Conservation (phyloP, 2,888 invertebrate species). For the Megalurothrips usitatus region DNA sequence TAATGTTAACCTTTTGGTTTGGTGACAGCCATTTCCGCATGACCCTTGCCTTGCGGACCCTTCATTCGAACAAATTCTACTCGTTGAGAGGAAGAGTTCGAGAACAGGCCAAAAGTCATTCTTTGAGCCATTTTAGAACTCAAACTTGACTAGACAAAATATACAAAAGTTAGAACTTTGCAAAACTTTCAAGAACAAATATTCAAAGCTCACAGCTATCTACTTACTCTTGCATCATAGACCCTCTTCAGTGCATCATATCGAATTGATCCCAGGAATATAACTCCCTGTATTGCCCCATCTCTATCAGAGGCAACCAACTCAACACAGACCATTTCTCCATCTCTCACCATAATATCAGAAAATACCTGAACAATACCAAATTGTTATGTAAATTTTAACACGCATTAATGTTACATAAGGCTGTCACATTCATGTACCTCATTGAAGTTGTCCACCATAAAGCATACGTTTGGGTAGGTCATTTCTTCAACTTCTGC, state of each 20-base stretch:
- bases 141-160: conserved; percentile 75
- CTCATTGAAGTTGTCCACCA: conserved; percentile 99
- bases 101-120: conserved; percentile 89
- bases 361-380: conserved; percentile 66
- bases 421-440: conserved; percentile 48
- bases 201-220: background rate
- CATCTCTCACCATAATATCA: conserved; percentile 94
- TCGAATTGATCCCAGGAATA: conserved; percentile 95
- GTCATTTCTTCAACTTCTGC: conserved; percentile 98
- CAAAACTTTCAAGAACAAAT: background rate
- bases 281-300: conserved; percentile 82
- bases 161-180: background rate
- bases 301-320: conserved; percentile 87
- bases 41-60: conserved; percentile 92
- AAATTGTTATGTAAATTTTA: background rate
- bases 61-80: conserved; percentile 98
- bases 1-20: conserved; percentile 64
- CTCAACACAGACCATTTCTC: conserved; percentile 98
- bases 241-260: conserved; percentile 96
- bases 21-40: conserved; percentile 97
- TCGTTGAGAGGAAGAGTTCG: conserved; percentile 68
- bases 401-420: background rate
- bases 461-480: conserved; percentile 98
- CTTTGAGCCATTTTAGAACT: conserved; percentile 92
- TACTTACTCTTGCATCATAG: conserved; percentile 86